Conservation (phyloP, 2,888 invertebrate species). For the Himalopsyche tibetana region DNA sequence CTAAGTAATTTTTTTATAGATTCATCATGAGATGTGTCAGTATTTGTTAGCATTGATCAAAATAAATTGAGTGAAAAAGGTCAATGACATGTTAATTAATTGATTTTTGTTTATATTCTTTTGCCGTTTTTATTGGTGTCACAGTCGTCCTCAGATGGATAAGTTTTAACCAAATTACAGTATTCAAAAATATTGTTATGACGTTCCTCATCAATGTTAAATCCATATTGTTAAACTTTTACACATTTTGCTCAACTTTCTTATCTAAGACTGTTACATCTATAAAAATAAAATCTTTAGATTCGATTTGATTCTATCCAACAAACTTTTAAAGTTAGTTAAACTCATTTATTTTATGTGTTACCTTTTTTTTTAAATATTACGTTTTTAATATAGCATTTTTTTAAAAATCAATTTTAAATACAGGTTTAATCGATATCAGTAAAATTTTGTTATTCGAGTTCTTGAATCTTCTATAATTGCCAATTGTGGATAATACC, state of each 20-base stretch:
- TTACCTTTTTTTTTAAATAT: background rate
- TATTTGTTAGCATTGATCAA: background rate
- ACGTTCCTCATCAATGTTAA: background rate
- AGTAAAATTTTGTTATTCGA: background rate
- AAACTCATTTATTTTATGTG: background rate
- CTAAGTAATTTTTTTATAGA: background rate
- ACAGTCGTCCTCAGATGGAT: background rate
- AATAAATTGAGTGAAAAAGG: constrained; percentile 3
- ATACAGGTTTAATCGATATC: background rate
- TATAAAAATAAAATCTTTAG: constrained; percentile 26
- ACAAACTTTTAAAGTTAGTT: background rate
- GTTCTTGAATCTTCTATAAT: background rate
- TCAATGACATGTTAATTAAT: background rate
- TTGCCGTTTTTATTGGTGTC: background rate
- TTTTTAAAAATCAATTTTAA: background rate
- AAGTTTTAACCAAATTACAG: background rate
- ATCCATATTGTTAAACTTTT: background rate
- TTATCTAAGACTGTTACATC: constrained; percentile 7
- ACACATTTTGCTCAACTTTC: background rate
- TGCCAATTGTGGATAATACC: constrained; percentile 19
- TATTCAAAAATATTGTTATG: background rate
- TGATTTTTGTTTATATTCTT: constrained; percentile 24
- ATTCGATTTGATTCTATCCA: constrained; percentile 20
- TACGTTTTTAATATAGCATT: background rate
- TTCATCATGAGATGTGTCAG: background rate